Evolutionary conservation across 2,888 invertebrate species (phyloP).

Genomic region (Drosophila leonis): DNA sequence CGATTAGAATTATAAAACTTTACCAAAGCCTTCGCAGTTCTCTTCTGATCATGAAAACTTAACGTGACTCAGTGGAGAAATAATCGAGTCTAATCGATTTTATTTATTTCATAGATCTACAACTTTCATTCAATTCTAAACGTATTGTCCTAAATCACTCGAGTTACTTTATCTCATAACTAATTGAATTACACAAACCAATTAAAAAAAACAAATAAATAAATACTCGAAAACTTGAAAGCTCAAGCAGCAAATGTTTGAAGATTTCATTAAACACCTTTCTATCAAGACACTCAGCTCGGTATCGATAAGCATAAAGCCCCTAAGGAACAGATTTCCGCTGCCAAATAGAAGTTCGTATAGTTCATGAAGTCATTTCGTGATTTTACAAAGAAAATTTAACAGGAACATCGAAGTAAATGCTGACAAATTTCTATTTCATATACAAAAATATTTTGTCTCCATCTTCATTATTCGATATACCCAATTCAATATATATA

Average conservation of each 20-base stretch:
- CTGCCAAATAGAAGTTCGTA: neutral
- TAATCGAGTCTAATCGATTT: neutral
- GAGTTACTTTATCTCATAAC: neutral
- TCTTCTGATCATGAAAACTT: neutral
- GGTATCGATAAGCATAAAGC: neutral
- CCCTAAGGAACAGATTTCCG: neutral
- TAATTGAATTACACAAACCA: neutral
- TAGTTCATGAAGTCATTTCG: neutral
- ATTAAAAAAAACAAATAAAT: neutral
- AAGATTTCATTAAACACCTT: neutral
- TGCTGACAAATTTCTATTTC: too few species aligned
- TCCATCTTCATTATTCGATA: neutral
- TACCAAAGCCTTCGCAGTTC: neutral
- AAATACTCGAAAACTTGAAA: neutral
- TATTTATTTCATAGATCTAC: too few species aligned
- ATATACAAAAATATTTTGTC: too few species aligned
- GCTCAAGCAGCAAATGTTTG: conserved; percentile 6
- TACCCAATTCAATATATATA: neutral
- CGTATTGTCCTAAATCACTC: neutral
- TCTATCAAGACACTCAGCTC: conserved; percentile 4
- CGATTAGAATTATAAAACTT: neutral
- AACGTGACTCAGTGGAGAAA: neutral
- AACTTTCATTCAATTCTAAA: neutral
- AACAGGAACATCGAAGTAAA: too few species aligned
- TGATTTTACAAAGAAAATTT: neutral